phyloP scores from a whole-genome alignment of 2,113 vertebrate species.

The Danio rerio region DNA sequence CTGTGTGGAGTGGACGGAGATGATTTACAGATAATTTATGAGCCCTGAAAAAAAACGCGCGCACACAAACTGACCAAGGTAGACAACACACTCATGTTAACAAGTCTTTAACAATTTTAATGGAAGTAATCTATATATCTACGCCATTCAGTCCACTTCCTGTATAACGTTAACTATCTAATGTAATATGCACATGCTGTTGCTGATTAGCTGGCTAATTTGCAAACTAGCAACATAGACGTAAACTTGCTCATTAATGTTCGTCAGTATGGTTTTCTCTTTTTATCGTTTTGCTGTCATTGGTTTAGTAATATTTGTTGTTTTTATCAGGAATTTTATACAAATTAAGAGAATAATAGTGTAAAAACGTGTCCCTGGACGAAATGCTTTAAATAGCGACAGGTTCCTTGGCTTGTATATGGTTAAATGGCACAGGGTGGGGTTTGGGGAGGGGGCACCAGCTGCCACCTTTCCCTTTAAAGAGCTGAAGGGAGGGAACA shows the following conservation, averaged over 20 bases:
- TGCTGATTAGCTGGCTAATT: no score
- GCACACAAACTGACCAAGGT: background rate
- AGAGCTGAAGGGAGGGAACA: constrained; percentile 33
- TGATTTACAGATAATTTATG: constrained; percentile 6
- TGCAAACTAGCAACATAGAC: background rate
- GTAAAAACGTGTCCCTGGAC: background rate
- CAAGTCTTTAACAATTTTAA: background rate
- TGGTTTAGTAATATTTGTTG: background rate
- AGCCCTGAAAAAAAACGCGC: background rate
- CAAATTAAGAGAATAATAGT: background rate
- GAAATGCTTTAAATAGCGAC: background rate
- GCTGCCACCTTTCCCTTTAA: constrained; percentile 62
- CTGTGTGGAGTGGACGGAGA: background rate
- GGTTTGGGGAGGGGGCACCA: constrained; percentile 59
- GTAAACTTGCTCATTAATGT: background rate
- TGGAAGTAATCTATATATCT: background rate
- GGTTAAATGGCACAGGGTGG: constrained; percentile 61
- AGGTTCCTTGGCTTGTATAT: constrained; percentile 40
- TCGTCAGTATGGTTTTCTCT: background rate
- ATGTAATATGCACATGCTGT: no score
- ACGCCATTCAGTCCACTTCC: background rate
- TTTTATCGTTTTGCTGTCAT: background rate
- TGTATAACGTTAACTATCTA: background rate
- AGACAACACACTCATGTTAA: background rate
- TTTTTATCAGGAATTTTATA: background rate